Base-by-base conservation (phyloP, 2,113 vertebrate genomes). In the Eclectus roratus region DNA sequence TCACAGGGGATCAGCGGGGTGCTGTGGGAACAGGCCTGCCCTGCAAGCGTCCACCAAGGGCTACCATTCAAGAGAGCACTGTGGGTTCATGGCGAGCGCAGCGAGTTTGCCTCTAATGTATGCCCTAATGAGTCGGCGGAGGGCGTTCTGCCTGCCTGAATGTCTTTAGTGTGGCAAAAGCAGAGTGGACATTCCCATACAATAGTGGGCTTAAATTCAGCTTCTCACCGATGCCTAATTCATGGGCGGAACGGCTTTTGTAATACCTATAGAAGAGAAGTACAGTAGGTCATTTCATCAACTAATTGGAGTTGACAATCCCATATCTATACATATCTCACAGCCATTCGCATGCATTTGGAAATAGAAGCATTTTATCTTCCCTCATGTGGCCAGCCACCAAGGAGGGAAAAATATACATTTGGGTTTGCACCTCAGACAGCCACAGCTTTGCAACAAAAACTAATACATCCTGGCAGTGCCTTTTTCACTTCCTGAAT, bases 1-100 rank as follows among this genome's bases (percentile, higher is more conserved):
- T 97, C 97, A 93, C 96, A 97, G 93, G 91, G 96, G 91, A 97
- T 87, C 97, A 97, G 97, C 98, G 53, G 97, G 97, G 92, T 96
- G 89, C 94, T 89, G 90, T 98, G 98, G 97, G 97, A 98, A 98
- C 96, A 14, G 20, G 94, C 77, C 96, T 56, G 86, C 95, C 93
- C 96, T 92, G 96, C 81, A 78, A 93, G 96, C 85, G 7, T 90
- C 92, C 91, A 83, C 84, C 94, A 97, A 94, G 94, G 82, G 89
- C 96, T 78, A 95, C 90, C 93, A 89, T 97, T 98, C 95, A 97
- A 88, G 94, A 83, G 46, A 95, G 37, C 46, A 1, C 80, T 5
- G 68, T 70, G 91, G 92, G 92, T 96, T 96, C 96, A 76, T 93
- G 95, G 92, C 80, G 85, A 97, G 89, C 85, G 12, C 93, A 85